A percentile compares a stretch with the other conserved stretches of the same genome.
Evolutionary conservation across 2,888 invertebrate species (phyloP).

Genomic region (Zaprionus bogoriensis): DNA sequence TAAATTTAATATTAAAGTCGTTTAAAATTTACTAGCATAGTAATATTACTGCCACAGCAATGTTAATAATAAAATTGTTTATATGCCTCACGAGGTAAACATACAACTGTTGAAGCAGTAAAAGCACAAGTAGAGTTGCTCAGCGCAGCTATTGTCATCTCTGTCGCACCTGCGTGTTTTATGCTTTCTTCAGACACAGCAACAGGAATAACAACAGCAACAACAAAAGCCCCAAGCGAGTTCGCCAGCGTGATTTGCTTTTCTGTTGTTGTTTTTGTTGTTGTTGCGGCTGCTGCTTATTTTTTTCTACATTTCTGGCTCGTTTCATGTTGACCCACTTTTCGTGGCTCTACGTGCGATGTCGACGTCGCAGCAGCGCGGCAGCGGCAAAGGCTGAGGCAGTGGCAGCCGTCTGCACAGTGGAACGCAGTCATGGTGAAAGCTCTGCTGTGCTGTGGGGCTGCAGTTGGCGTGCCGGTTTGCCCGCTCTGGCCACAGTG

Average conservation of each 20-base stretch:
- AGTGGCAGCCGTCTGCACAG: conserved; percentile 52
- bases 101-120: too few relatives aligned
- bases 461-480: not conserved
- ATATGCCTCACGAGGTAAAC: too few relatives aligned
- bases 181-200: conserved; percentile 28
- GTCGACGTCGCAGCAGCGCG: conserved; percentile 44
- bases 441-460: conserved; percentile 32
- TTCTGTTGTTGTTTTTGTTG: conserved; percentile 48
- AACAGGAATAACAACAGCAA: conserved; percentile 12
- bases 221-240: conserved; percentile 40
- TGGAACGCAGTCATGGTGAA: conserved; percentile 51
- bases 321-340: conserved; percentile 77
- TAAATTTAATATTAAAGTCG: not conserved
- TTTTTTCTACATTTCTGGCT: conserved; percentile 64
- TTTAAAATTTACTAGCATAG: too few relatives aligned
- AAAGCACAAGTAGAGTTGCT: conserved; percentile 21
- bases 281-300: conserved; percentile 47
- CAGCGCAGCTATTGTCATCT: conserved; percentile 26
- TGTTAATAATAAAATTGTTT: too few relatives aligned
- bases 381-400: not conserved
- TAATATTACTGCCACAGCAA: too few relatives aligned
- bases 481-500: conserved; percentile 42
- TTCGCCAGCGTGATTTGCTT: conserved; percentile 71
- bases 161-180: conserved; percentile 24
- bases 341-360: conserved; percentile 68